Percentiles rank a stretch among this genome's conserved stretches.
These are phyloP conservation scores for Drosophila pegasa DNA, from an alignment of 2,888 invertebrate species.

Conservation along the genomic window DNA sequence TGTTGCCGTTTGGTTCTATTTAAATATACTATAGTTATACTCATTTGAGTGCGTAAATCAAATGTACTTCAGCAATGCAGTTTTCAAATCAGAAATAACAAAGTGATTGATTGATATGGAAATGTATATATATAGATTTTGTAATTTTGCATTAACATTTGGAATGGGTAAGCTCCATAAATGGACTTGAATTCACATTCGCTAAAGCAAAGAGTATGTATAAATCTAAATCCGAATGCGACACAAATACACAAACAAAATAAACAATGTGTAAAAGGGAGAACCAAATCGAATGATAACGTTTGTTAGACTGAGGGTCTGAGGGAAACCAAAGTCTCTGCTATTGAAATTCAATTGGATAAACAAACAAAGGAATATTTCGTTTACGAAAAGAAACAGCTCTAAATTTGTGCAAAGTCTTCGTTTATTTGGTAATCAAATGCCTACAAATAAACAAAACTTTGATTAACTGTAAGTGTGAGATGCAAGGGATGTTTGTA, in stretches of 20 bases:
- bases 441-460: slow-evolving; percentile 27
- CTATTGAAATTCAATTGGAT: slow-evolving; percentile 36
- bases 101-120: slow-evolving; percentile 10
- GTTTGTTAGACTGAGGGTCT: not conserved
- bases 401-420: slow-evolving; percentile 16
- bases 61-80: slow-evolving; percentile 48
- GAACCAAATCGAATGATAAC: slow-evolving; percentile 19
- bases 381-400: slow-evolving; percentile 7
- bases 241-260: slow-evolving; percentile 27
- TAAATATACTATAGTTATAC: not conserved
- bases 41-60: slow-evolving; percentile 44
- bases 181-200: slow-evolving; percentile 9
- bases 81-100: slow-evolving; percentile 41
- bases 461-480: slow-evolving; percentile 20
- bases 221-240: slow-evolving; percentile 1
- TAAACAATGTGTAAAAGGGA: slow-evolving; percentile 24
- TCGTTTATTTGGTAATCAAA: slow-evolving; percentile 33
- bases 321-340: slow-evolving; percentile 9
- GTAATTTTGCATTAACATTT: slow-evolving; percentile 22
- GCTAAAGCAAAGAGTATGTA: not conserved
- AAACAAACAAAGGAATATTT: slow-evolving; percentile 34
- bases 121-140: slow-evolving; percentile 7
- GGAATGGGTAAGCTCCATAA: not conserved
- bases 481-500: slow-evolving; percentile 1
- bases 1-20: slow-evolving; percentile 20